These are phyloP conservation scores for Atta colombica DNA, from an alignment of 1,140 invertebrate genomes.

Conservation along the genomic window DNA sequence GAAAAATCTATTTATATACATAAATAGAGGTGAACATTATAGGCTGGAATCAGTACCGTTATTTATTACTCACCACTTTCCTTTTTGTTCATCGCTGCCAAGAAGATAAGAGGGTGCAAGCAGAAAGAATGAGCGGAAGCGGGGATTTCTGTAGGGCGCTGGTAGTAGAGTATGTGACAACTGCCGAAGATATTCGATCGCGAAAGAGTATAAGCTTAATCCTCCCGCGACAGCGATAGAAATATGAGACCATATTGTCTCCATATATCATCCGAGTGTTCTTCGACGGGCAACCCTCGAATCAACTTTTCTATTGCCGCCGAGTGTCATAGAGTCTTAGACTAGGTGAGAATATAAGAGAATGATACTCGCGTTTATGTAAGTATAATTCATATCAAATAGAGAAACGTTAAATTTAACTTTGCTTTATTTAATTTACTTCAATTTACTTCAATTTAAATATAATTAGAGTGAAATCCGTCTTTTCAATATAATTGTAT, in stretches of 20 bases:
- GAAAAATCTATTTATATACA: background rate
- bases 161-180: slow-evolving; percentile 73
- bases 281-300: slow-evolving; percentile 67
- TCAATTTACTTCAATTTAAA: background rate
- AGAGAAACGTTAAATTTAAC: background rate
- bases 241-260: slow-evolving; percentile 79
- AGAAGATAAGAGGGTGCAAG: background rate
- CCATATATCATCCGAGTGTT: slow-evolving; percentile 77
- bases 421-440: background rate
- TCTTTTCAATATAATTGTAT: background rate
- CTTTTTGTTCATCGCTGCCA: slow-evolving; percentile 38
- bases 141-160: slow-evolving; percentile 55
- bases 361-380: background rate
- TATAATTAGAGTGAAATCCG: background rate
- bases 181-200: slow-evolving; percentile 78
- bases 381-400: background rate
- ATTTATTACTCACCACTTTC: slow-evolving; percentile 70
- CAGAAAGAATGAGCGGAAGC: slow-evolving; percentile 6
- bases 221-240: slow-evolving; percentile 74
- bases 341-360: slow-evolving; percentile 43
- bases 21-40: slow-evolving; percentile 3
- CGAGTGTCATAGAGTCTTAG: slow-evolving; percentile 11
- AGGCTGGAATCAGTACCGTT: slow-evolving; percentile 68
- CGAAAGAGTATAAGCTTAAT: slow-evolving; percentile 79
- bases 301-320: slow-evolving; percentile 16